phyloP scores from a whole-genome alignment of 92 coral and sea anemone genomes.

The Parazoanthus atlanticus region DNA sequence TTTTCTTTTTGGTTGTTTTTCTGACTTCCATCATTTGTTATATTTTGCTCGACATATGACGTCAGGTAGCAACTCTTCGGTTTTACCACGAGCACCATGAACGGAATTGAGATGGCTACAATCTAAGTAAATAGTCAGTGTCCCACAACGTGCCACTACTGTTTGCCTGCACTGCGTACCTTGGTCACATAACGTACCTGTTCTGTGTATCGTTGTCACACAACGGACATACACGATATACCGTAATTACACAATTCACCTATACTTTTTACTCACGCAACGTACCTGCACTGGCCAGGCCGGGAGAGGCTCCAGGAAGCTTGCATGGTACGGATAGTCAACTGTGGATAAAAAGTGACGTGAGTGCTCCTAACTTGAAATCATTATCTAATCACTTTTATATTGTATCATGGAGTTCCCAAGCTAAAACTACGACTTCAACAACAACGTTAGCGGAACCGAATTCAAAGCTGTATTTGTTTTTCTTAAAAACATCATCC shows the following conservation, averaged over 20 bases:
- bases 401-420: not conserved
- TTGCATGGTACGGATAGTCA: constrained; percentile 93
- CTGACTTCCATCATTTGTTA: no score
- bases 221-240: not conserved
- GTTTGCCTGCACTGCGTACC: not conserved
- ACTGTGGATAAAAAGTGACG: constrained; percentile 57
- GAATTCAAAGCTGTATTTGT: no score
- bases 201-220: not conserved
- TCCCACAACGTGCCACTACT: no score
- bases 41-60: no score
- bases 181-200: not conserved
- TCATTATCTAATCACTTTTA: not conserved
- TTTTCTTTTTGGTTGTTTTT: no score
- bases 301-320: constrained; percentile 95
- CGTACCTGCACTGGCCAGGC: constrained; percentile 99
- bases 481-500: no score
- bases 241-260: not conserved
- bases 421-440: not conserved
- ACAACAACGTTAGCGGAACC: not conserved
- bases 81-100: no score
- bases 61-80: no score
- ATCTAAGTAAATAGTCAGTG: no score
- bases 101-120: no score
- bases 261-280: not conserved
- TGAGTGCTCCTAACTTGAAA: not conserved